Percentiles rank a stretch among this genome's conserved stretches.
Conservation (phyloP, 1,140 invertebrate genomes). For the Bombyx mori region ASM3026992v2 NC_085107.1:10391501-10392000, state of each 20-base stretch:
- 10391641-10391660: conserved; percentile 93
- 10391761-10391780: conserved; percentile 79
- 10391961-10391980: conserved; percentile 85
- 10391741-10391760: conserved; percentile 96
- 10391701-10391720: conserved; percentile 96
- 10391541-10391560: conserved; percentile 92
- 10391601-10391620: conserved; percentile 94
- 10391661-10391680: conserved; percentile 96
- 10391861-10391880: conserved; percentile 70
- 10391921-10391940: conserved; percentile 84
- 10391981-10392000: conserved; percentile 80
- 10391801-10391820: conserved; percentile 78
- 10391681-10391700: conserved; percentile 93
- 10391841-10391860: conserved; percentile 88
- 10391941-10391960: conserved; percentile 92
- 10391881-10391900: conserved; percentile 70
- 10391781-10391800: conserved; percentile 89
- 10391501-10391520: conserved; percentile 92
- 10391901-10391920: conserved; percentile 79
- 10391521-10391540: conserved; percentile 95
- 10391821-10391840: conserved; percentile 97
- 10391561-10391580: conserved; percentile 92
- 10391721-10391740: conserved; percentile 92
- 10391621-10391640: conserved; percentile 93
- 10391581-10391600: conserved; percentile 95